Base-by-base conservation (phyloP, 2,797 vertebrate species). In the Tympanoctomys barrerae region DNA sequence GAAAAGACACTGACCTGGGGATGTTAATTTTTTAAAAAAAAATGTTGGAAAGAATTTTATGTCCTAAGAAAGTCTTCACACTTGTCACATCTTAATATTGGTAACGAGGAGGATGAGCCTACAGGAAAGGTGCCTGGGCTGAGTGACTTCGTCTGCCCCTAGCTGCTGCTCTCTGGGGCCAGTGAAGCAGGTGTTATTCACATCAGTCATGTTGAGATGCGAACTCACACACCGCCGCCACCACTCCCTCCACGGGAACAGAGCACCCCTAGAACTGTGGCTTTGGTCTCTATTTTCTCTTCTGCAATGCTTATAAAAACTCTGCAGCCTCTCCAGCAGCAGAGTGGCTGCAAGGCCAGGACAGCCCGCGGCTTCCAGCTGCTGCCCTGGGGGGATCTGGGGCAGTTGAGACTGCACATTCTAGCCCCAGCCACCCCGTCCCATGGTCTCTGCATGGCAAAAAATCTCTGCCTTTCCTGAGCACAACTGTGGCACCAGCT, bases 131-230 rank as follows among this genome's bases (percentile, higher is more conserved):
- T 21, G 9, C 42, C 62, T 36, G 1, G 6, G 46, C 1, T 19
- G 46, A 52, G 64, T 21, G 16, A 5, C 12, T 18, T 7, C 19
- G 13, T 28, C 11, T 36, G 22, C 57, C 59, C 61, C 73, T 12
- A 59, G 49, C 36, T 39, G 31, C 22, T 19, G n/a, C 57, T 87
- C 31, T 90, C 7, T 2, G 52, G 39, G 57, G 24, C 28, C 22
- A 75, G 49, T 10, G 11, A 16, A 71, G 16, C 77, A 39, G 66
- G 52, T 24, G 5, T 22, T 22, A 28, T 46, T 49, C 4, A 36
- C 7, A 28, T 5, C 22, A 57, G 80, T 57, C 22, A n/a, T 0
- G 0, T 26, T 12, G 7, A 28, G 42, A n/a, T 31, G 31, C 24
- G 24, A 39, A 36, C 46, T 1, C 19, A 9, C 11, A 42, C 4